Base-by-base conservation (phyloP, 2,888 invertebrate genomes). In the Mythimna vitellina region DNA sequence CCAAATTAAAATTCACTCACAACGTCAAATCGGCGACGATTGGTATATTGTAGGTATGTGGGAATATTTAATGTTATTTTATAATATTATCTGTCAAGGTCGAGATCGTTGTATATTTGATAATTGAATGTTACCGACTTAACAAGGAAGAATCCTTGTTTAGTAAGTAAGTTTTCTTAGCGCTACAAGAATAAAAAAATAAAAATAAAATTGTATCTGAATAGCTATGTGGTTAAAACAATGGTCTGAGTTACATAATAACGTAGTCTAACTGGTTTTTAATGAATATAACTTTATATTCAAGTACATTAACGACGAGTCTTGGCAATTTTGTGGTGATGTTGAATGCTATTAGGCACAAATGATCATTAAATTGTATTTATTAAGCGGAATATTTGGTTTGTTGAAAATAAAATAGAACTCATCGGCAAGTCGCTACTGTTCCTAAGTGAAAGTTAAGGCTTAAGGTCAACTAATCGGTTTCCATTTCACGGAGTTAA, bases 1-100 rank as follows among this genome's bases (percentile, higher is more conserved):
- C 79, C 73, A 82, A 87, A 88, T 90, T 89, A 87, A 86, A 87
- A 88, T 88, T 86, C 84, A 84, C 82, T 83, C 78, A 82, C 73
- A 81, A 81, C 70, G 73, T 82, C 73, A 86, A 87, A 85, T 85
- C 75, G 80, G 73, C 79, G 83, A 72, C 78, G 72, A 82, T 80
- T 85, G 78, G 75, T 75, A 68, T 69, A 67, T 67, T 67, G 54
- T 77, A 46, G 46, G 46, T 46, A 69, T 74, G 73, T 81, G 70
- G 66, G 64, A 70, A 66, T 73, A 69, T 82, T 64, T 58, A 46
- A 70, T 78, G 58, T 65, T 76, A 76, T 81, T 74, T 80, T 78
- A 74, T 76, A 78, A 78, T 78, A 73, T 86, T 74, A 76, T 73
- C 53, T 77, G 66, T 78, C 82, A 86, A 78, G 85, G 86, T 74